Conservation (phyloP, 2,113 vertebrate genomes). For the Epinephelus cyanopodus region DNA sequence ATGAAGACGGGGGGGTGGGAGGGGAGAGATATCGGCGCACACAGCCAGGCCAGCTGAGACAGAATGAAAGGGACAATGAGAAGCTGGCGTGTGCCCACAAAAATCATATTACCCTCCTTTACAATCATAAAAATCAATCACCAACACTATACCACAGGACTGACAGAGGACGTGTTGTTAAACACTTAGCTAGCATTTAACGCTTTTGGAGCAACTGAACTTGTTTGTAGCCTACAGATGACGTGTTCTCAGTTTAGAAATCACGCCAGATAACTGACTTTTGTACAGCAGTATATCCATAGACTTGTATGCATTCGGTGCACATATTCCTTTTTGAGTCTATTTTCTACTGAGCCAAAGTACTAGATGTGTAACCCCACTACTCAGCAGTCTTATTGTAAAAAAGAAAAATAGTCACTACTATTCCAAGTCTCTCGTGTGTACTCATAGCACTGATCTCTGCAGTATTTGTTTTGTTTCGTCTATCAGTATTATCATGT, state of each 20-base stretch:
- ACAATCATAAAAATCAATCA: constrained; percentile 30
- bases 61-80: background rate
- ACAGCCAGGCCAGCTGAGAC: constrained; percentile 12
- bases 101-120: background rate
- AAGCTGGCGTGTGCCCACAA: background rate
- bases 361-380: constrained; percentile 70
- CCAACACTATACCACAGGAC: constrained; percentile 24
- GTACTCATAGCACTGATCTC: constrained; percentile 75
- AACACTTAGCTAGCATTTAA: constrained; percentile 60
- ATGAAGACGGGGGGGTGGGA: constrained; percentile 27
- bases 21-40: background rate
- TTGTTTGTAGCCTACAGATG: constrained; percentile 46
- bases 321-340: constrained; percentile 76
- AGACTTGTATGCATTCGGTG: constrained; percentile 72
- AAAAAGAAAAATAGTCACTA: constrained; percentile 57
- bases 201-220: constrained; percentile 36
- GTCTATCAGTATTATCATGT: constrained; percentile 79
- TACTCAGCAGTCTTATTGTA: constrained; percentile 73
- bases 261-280: constrained; percentile 30
- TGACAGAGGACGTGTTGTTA: constrained; percentile 30
- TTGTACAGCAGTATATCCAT: constrained; percentile 70
- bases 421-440: constrained; percentile 67
- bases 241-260: constrained; percentile 32
- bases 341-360: constrained; percentile 84
- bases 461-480: constrained; percentile 72